A percentile compares a stretch with the other conserved stretches of the same genome.
Evolutionary conservation across 1,140 invertebrate species (phyloP).

Genomic region (Mactra quadrangularis): DNA sequence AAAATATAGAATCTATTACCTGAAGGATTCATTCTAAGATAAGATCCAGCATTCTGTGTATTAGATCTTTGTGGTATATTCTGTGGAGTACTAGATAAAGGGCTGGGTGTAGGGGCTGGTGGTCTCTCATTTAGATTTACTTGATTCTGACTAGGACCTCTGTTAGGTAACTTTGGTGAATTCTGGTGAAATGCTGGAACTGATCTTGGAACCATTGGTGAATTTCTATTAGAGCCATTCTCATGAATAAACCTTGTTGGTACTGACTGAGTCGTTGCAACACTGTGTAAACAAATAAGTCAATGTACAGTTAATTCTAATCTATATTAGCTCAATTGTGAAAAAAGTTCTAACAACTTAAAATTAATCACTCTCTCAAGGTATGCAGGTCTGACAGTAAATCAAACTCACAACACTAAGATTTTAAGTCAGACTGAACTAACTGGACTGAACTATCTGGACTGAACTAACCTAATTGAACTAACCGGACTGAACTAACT

Average conservation of each 20-base stretch:
- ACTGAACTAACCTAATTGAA: too few species aligned
- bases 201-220: conserved; percentile 35
- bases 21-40: conserved; percentile 63
- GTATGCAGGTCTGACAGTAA: too few species aligned
- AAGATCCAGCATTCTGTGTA: conserved; percentile 15
- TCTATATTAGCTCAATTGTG: too few species aligned
- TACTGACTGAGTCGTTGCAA: conserved; percentile 14
- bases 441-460: too few species aligned
- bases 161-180: background rate
- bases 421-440: too few species aligned
- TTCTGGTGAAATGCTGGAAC: conserved; percentile 34
- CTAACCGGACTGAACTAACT: too few species aligned
- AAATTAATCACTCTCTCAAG: too few species aligned
- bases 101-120: conserved; percentile 66
- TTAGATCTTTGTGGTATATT: conserved; percentile 28
- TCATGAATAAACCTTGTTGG: conserved; percentile 27
- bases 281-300: conserved; percentile 1
- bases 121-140: conserved; percentile 60
- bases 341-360: too few species aligned
- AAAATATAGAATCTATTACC: too few species aligned
- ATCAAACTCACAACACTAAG: too few species aligned
- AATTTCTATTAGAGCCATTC: conserved; percentile 25
- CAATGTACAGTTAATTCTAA: too few species aligned
- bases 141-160: conserved; percentile 16
- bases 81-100: conserved; percentile 47